A percentile compares a stretch with the other conserved stretches of the same genome.
Evolutionary conservation across 37 sponge, comb jelly and placozoan species (phyloP).

Genomic region (Agelas oroides): DNA sequence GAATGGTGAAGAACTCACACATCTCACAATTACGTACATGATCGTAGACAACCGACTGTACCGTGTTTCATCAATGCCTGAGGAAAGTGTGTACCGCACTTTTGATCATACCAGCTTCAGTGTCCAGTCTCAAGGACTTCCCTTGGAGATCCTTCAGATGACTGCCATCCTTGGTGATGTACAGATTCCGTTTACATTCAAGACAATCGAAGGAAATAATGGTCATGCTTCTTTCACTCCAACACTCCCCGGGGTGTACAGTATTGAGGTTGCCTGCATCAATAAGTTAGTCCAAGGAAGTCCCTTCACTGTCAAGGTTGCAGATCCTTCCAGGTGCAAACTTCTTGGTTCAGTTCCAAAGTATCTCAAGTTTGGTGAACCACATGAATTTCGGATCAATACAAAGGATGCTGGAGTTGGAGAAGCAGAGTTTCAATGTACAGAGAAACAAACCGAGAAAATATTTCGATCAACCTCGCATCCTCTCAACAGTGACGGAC

Average conservation of each 20-base stretch:
- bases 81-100: conserved; percentile 39
- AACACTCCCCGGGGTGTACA: conserved; percentile 68
- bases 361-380: conserved; percentile 43
- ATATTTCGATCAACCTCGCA: conserved; percentile 1
- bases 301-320: conserved; percentile 64
- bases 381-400: conserved; percentile 48
- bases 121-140: conserved; percentile 22
- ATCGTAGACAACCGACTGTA: conserved; percentile 57
- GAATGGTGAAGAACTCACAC: conserved; percentile 58
- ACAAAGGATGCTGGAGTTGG: conserved; percentile 75
- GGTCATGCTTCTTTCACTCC: conserved; percentile 67
- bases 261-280: conserved; percentile 70
- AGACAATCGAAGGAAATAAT: conserved; percentile 35
- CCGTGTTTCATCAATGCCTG: conserved; percentile 20
- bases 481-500: conserved; percentile 1
- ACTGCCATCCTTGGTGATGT: conserved; percentile 55
- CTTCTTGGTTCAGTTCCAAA: conserved; percentile 45
- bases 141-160: conserved; percentile 55
- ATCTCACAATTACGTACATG: conserved; percentile 37
- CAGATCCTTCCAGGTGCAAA: conserved; percentile 59
- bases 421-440: conserved; percentile 15
- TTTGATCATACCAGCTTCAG: conserved; percentile 52
- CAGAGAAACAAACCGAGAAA: conserved; percentile 14
- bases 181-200: conserved; percentile 56
- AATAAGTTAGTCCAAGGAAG: conserved; percentile 60